A percentile compares a stretch with the other conserved stretches of the same genome.
Evolutionary conservation across 2,113 vertebrate genomes (phyloP).

Genomic region (Pterophyllum scalare): DNA sequence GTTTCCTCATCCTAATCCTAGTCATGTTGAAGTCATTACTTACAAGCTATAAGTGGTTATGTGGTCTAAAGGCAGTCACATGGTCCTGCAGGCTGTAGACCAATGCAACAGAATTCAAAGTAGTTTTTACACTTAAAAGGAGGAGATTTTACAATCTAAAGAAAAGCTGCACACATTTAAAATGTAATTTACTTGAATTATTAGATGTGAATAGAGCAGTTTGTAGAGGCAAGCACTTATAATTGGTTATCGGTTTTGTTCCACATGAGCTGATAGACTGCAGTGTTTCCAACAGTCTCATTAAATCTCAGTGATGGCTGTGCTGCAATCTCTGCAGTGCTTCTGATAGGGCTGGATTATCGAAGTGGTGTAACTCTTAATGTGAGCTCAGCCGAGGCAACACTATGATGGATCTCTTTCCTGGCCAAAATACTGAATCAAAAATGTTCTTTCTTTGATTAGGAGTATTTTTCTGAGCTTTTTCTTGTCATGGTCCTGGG

Average conservation of each 20-base stretch:
- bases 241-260: neutral
- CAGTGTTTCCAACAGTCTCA: neutral
- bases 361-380: neutral
- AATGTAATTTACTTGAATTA: neutral
- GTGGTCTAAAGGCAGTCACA: neutral
- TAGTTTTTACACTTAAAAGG: neutral
- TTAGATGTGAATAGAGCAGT: neutral
- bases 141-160: neutral
- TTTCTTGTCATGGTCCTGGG: too few relatives aligned
- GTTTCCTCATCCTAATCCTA: neutral
- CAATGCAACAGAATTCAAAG: neutral
- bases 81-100: neutral
- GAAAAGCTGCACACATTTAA: neutral
- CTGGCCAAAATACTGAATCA: neutral
- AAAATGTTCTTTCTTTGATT: too few relatives aligned
- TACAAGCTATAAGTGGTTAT: neutral
- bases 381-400: neutral
- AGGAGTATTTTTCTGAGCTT: too few relatives aligned
- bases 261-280: neutral
- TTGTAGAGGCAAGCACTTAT: neutral
- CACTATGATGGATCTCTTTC: neutral
- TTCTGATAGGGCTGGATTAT: slow-evolving; percentile 14
- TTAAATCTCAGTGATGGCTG: slow-evolving; percentile 1
- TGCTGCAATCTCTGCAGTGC: slow-evolving; percentile 13
- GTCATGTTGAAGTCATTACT: slow-evolving; percentile 15